Evolutionary conservation across 2,113 vertebrate species (phyloP).

Genomic region (Sigmodon hispidus): DNA sequence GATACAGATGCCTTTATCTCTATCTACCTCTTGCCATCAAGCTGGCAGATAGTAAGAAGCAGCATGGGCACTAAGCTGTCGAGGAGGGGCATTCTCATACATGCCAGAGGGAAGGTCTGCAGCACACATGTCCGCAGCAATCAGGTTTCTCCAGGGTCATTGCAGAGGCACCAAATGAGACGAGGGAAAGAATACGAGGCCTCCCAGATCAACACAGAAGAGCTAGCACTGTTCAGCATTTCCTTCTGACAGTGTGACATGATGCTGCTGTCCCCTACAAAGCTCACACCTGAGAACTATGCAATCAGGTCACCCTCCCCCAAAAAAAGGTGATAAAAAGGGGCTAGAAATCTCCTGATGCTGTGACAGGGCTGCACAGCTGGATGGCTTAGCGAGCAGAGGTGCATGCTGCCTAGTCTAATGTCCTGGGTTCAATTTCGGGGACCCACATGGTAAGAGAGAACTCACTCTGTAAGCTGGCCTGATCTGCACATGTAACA

Average conservation of each 20-base stretch:
- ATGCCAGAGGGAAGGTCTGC: constrained; percentile 22
- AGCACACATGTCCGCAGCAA: neutral
- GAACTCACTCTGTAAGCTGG: neutral
- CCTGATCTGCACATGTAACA: neutral
- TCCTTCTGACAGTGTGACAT: neutral
- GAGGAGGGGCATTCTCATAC: neutral
- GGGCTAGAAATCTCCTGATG: neutral
- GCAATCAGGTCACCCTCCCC: neutral
- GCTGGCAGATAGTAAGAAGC: neutral
- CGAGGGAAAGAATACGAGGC: neutral
- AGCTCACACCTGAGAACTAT: neutral
- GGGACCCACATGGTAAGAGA: neutral
- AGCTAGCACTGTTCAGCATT: neutral
- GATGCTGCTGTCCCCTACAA: neutral
- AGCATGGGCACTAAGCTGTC: neutral
- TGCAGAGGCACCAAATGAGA: neutral
- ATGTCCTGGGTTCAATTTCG: neutral
- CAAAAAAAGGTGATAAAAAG: neutral
- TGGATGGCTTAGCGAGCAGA: neutral
- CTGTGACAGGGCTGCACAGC: no score
- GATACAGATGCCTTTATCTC: neutral
- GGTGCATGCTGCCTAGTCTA: neutral
- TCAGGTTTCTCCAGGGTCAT: neutral
- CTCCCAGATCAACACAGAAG: constrained; percentile 11
- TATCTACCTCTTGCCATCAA: neutral